Evolutionary conservation across 2,888 invertebrate species (phyloP).

Genomic region (Diarsia rubi): DNA sequence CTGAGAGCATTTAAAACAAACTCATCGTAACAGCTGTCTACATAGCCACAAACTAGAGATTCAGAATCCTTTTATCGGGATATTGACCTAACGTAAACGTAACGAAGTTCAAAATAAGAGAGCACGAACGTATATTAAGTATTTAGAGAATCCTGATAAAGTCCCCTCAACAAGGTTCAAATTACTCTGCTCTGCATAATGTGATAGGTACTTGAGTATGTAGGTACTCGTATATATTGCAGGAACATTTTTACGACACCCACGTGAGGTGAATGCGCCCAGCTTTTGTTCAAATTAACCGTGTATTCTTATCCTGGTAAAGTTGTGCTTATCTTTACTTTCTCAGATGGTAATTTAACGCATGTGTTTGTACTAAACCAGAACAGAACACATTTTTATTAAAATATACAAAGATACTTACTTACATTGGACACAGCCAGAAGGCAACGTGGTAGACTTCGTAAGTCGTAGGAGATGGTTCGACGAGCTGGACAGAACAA

Average conservation of each 20-base stretch:
- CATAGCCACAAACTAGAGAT: neutral
- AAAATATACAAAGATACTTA: too few species aligned
- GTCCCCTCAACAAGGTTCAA: conserved; percentile 33
- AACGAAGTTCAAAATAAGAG: conserved; percentile 2
- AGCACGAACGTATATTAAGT: neutral
- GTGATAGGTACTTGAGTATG: neutral
- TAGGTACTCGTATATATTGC: conserved; percentile 18
- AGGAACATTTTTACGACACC: conserved; percentile 52
- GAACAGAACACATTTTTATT: neutral
- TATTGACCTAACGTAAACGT: conserved; percentile 7
- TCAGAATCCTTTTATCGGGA: neutral
- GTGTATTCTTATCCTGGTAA: conserved; percentile 54
- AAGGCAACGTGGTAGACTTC: too few species aligned
- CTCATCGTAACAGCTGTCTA: neutral
- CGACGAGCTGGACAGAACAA: too few species aligned
- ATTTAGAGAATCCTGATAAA: conserved; percentile 43
- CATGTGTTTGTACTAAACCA: conserved; percentile 11
- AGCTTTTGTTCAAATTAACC: conserved; percentile 56
- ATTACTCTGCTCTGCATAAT: conserved; percentile 30
- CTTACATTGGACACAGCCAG: too few species aligned
- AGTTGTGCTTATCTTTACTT: conserved; percentile 50
- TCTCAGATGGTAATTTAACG: conserved; percentile 6
- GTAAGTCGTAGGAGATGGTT: too few species aligned
- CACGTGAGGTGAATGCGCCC: conserved; percentile 62
- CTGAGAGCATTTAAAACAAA: conserved; percentile 23